Evolutionary conservation across 2,888 invertebrate species (phyloP).

Genomic region (Amphipoea lucens): DNA sequence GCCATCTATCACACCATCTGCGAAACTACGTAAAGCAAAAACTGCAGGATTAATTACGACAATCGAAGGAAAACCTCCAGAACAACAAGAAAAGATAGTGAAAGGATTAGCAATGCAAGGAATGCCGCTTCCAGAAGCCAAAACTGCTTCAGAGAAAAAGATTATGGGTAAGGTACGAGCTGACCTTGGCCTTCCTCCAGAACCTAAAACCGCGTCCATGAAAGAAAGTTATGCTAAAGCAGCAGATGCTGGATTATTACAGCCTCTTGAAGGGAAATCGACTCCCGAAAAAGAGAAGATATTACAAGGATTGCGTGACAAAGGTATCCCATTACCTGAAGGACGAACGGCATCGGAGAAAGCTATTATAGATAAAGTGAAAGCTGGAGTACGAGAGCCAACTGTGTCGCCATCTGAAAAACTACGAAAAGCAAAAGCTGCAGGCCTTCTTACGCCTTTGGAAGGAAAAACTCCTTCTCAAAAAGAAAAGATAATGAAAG

Average conservation of each 20-base stretch:
- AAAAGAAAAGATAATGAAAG: too few relatives aligned
- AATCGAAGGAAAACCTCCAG: neutral
- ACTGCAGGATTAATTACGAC: neutral
- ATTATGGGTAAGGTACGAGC: neutral
- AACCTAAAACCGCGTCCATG: slow-evolving; percentile 6
- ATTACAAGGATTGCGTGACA: neutral
- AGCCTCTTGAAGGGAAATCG: slow-evolving; percentile 18
- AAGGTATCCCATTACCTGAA: slow-evolving; percentile 20
- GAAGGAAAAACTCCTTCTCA: too few relatives aligned
- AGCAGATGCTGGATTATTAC: neutral
- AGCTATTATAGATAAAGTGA: slow-evolving; percentile 1
- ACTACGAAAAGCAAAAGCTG: neutral
- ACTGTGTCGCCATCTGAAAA: too few relatives aligned
- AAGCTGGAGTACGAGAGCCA: neutral
- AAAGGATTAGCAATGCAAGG: slow-evolving; percentile 15
- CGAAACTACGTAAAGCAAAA: neutral
- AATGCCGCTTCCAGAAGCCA: neutral
- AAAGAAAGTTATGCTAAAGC: slow-evolving; percentile 7
- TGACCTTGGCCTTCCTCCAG: neutral
- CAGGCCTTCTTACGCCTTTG: too few relatives aligned
- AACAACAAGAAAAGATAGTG: neutral
- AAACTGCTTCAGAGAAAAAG: slow-evolving; percentile 11
- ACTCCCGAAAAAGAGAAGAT: slow-evolving; percentile 8
- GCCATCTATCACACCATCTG: neutral
- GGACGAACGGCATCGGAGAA: slow-evolving; percentile 22